These are phyloP conservation scores for Drosophila nannoptera DNA, from an alignment of 1,140 invertebrate genomes.

Conservation along the genomic window DNA sequence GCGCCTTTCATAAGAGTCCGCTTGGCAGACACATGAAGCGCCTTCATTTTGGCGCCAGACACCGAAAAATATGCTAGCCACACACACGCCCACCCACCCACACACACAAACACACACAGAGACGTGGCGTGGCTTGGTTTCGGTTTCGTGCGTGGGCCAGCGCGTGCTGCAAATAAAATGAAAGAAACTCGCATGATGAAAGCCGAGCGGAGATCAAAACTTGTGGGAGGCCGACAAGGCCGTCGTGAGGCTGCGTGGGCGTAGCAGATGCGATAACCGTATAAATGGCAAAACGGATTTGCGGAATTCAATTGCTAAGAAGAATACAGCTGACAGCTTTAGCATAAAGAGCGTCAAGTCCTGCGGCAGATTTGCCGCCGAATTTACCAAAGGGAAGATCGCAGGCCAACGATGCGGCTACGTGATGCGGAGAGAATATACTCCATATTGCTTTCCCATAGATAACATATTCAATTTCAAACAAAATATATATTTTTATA, in stretches of 20 bases:
- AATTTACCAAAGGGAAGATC: no score
- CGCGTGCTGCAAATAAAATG: conserved; percentile 33
- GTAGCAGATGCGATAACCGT: not conserved
- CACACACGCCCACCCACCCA: not conserved
- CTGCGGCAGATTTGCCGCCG: no score
- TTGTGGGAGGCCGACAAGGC: not conserved
- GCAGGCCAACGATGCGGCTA: no score
- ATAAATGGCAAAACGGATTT: conserved; percentile 13
- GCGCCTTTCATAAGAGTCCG: not conserved
- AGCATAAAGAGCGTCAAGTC: not conserved
- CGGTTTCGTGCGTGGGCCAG: conserved; percentile 8
- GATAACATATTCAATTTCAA: no score
- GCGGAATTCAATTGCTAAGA: conserved; percentile 13
- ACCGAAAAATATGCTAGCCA: conserved; percentile 28
- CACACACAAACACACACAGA: not conserved
- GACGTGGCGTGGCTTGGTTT: conserved; percentile 23
- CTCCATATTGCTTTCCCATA: no score
- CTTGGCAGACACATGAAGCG: conserved; percentile 9
- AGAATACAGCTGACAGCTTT: conserved; percentile 2
- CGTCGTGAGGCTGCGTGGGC: conserved; percentile 1
- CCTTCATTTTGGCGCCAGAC: conserved; percentile 19
- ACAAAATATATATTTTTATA: no score
- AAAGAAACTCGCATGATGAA: not conserved
- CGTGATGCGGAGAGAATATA: no score
- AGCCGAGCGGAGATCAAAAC: not conserved